Evolutionary conservation across 2,113 vertebrate genomes (phyloP).

Genomic region (Callospermophilus lateralis): DNA sequence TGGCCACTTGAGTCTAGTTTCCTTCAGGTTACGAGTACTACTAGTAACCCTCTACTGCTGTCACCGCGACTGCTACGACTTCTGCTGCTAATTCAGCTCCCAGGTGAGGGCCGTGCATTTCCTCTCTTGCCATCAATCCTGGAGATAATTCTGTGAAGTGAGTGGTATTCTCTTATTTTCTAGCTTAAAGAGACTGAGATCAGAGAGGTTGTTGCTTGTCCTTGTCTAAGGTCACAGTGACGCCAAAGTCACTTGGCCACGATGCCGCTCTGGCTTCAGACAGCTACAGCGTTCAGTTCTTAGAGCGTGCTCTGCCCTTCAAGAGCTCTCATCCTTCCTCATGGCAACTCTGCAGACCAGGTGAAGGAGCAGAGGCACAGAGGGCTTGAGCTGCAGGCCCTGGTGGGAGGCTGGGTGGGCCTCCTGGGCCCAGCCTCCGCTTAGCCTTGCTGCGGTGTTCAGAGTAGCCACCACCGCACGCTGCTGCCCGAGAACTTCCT

Average conservation of each 20-base stretch:
- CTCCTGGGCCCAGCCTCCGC: background rate
- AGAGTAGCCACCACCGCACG: background rate
- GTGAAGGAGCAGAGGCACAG: background rate
- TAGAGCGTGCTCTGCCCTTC: fast-evolving
- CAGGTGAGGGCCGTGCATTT: background rate
- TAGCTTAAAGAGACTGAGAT: background rate
- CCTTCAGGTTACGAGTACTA: background rate
- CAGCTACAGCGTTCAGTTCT: background rate
- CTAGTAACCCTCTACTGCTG: no score
- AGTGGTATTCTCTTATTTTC: background rate
- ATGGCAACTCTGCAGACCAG: background rate
- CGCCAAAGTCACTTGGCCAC: background rate
- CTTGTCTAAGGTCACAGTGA: background rate
- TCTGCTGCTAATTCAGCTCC: background rate
- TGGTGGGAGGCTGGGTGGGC: background rate
- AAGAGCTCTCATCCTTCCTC: background rate
- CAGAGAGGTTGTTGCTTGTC: background rate
- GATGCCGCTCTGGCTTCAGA: background rate
- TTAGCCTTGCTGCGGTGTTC: fast-evolving
- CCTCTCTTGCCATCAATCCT: background rate
- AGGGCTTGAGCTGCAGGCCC: background rate
- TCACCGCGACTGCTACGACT: background rate
- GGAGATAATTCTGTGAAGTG: background rate
- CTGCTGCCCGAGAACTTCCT: background rate
- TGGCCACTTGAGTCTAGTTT: background rate